Evolutionary conservation across 2,113 vertebrate genomes (phyloP).

Genomic region (Tenebrosternarchus preto): DNA sequence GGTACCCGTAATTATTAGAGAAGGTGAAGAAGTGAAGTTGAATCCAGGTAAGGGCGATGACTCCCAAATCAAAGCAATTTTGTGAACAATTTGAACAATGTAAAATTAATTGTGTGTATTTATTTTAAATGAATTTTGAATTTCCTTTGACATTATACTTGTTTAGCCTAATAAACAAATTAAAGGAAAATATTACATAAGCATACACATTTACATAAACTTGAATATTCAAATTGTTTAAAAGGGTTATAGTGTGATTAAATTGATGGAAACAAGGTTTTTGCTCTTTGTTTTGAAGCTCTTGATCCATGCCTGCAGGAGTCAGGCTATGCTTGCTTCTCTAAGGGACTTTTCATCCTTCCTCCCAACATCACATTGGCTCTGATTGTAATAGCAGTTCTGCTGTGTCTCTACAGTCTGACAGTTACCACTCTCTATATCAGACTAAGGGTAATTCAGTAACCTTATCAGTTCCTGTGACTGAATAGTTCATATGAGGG

Average conservation of each 20-base stretch:
- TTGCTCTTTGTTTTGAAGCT: slow-evolving; percentile 27
- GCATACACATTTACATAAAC: neutral
- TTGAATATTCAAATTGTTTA: neutral
- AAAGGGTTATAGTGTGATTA: neutral
- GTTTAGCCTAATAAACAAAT: neutral
- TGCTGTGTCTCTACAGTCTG: slow-evolving; percentile 40
- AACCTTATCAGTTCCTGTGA: neutral
- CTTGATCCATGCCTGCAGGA: neutral
- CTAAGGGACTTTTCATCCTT: neutral
- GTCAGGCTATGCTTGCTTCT: too few relatives aligned
- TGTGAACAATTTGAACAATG: neutral
- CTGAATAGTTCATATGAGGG: neutral
- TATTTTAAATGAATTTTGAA: too few relatives aligned
- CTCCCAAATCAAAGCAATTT: neutral
- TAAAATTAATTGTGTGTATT: neutral
- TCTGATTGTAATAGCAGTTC: neutral
- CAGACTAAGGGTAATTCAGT: slow-evolving; percentile 42
- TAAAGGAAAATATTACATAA: neutral
- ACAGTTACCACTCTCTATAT: slow-evolving; percentile 29
- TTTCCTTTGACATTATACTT: neutral
- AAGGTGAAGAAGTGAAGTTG: neutral
- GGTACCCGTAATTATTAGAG: fast-evolving
- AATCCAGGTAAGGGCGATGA: slow-evolving; percentile 20
- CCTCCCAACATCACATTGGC: neutral
- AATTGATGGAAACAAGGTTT: neutral